Evolutionary conservation across 1,140 invertebrate species (phyloP).

Genomic region (Chymomyza costata): DNA sequence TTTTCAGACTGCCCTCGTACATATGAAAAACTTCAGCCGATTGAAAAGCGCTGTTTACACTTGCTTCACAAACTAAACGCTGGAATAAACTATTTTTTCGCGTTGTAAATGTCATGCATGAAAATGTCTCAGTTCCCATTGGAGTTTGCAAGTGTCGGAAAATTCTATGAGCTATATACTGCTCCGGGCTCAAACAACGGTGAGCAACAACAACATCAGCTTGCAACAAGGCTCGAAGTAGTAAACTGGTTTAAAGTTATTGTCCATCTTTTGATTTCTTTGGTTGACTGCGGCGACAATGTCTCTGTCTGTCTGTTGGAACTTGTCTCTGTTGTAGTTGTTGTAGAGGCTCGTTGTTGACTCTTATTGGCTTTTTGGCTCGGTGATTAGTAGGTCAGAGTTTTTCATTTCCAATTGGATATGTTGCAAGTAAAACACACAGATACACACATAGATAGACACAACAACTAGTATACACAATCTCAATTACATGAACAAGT

Average conservation of each 20-base stretch:
- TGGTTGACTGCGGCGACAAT: conserved; percentile 44
- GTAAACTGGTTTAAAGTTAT: conserved; percentile 69
- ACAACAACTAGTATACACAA: conserved; percentile 44
- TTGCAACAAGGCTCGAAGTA: conserved; percentile 54
- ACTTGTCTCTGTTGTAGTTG: conserved; percentile 22
- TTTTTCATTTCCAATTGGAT: conserved; percentile 73
- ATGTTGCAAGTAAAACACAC: conserved; percentile 42
- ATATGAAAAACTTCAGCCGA: conserved; percentile 43
- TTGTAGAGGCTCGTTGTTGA: conserved; percentile 31
- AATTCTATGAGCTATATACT: too few relatives aligned
- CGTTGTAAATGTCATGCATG: too few relatives aligned
- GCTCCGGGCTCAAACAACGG: too few relatives aligned
- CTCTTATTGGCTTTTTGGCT: conserved; percentile 72
- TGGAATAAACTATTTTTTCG: too few relatives aligned
- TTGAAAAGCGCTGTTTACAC: not conserved
- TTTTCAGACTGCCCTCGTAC: too few relatives aligned
- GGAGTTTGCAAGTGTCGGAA: too few relatives aligned
- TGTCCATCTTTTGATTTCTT: conserved; percentile 72
- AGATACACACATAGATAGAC: conserved; percentile 25
- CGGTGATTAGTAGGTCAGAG: conserved; percentile 71
- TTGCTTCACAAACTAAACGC: too few relatives aligned
- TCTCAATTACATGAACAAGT: conserved; percentile 34
- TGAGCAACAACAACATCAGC: too few relatives aligned
- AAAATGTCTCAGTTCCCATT: too few relatives aligned
- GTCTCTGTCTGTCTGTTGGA: conserved; percentile 34